Evolutionary conservation across 1,140 invertebrate species (phyloP).

Genomic region (Ceratosolen solmsi): DNA sequence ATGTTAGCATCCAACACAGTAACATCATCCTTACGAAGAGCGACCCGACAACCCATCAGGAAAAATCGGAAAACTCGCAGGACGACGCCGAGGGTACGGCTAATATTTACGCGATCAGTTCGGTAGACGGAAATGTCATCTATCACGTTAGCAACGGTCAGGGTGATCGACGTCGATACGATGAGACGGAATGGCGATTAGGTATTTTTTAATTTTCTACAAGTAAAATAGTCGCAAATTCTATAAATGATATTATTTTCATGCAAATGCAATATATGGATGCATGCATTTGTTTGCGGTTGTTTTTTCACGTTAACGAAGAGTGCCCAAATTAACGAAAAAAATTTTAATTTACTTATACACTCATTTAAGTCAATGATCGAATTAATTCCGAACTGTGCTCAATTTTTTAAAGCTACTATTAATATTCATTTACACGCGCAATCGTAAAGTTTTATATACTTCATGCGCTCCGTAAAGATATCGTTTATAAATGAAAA

Average conservation of each 20-base stretch:
- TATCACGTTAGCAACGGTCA: slow-evolving; percentile 82
- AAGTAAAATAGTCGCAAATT: too few relatives aligned
- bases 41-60: slow-evolving; percentile 64
- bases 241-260: too few relatives aligned
- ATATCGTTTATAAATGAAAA: background rate
- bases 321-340: too few relatives aligned
- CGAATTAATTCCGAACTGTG: background rate
- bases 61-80: slow-evolving; percentile 63
- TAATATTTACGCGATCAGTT: slow-evolving; percentile 90
- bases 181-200: slow-evolving; percentile 53
- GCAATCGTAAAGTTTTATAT: background rate
- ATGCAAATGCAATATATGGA: too few relatives aligned
- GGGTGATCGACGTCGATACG: slow-evolving; percentile 61
- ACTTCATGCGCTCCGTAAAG: background rate
- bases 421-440: background rate
- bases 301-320: too few relatives aligned
- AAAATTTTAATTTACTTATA: too few relatives aligned
- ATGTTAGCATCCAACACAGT: slow-evolving; percentile 85
- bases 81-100: slow-evolving; percentile 74
- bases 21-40: slow-evolving; percentile 73
- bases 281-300: too few relatives aligned
- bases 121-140: slow-evolving; percentile 88
- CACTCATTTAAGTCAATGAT: background rate
- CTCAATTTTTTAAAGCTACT: background rate
- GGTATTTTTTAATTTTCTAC: slow-evolving; percentile 6